A percentile compares a stretch with the other conserved stretches of the same genome.
phyloP scores from a whole-genome alignment of 1,140 invertebrate genomes.

The Drosophila bipectinata region DNA sequence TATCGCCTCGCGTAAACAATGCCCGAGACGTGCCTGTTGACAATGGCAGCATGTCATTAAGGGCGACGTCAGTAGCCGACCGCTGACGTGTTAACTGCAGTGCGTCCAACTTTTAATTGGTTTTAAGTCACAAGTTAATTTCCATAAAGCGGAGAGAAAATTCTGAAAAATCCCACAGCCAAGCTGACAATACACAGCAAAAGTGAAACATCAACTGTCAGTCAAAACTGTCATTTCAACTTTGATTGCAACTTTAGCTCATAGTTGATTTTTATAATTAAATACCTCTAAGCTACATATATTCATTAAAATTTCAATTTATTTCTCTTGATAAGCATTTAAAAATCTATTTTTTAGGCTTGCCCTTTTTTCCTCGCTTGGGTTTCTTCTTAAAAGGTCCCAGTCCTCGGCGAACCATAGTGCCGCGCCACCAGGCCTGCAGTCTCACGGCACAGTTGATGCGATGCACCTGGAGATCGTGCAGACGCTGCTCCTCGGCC shows the following conservation, averaged over 20 bases:
- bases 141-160: constrained; percentile 50
- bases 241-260: not conserved
- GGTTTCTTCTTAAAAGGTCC: constrained; percentile 87
- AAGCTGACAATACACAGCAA: not conserved
- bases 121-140: constrained; percentile 74
- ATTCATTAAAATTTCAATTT: not conserved
- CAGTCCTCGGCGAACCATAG: constrained; percentile 88
- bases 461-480: constrained; percentile 68
- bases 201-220: not conserved
- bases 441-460: constrained; percentile 82
- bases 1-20: constrained; percentile 63
- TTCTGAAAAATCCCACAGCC: not conserved
- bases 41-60: constrained; percentile 75
- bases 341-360: constrained; percentile 54
- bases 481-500: constrained; percentile 65
- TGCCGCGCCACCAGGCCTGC: constrained; percentile 88
- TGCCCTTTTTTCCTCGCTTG: constrained; percentile 84
- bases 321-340: not conserved
- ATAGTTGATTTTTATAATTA: not conserved
- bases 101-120: constrained; percentile 78
- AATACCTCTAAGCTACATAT: no score
- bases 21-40: constrained; percentile 51
- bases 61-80: constrained; percentile 52
- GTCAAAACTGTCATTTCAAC: not conserved
- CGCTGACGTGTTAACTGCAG: constrained; percentile 77